Evolutionary conservation across 2,888 invertebrate genomes (phyloP).

Genomic region (Petrolisthes cinctipes): DNA sequence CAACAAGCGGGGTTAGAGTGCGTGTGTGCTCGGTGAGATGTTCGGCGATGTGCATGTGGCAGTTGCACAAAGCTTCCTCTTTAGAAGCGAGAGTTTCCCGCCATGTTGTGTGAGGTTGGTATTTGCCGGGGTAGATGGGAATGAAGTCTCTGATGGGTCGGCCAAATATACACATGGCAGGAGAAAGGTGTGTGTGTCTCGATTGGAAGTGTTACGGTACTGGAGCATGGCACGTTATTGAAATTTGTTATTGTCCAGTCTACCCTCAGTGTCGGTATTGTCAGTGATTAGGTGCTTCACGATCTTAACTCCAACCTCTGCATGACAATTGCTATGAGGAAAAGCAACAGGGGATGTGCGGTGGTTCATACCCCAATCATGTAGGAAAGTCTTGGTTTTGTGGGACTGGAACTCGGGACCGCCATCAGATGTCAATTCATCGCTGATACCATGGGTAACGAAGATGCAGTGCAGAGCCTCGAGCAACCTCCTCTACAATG

Average conservation of each 20-base stretch:
- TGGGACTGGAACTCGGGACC: too few species aligned
- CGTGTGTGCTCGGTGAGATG: conserved; percentile 23
- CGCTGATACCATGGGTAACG: conserved; percentile 23
- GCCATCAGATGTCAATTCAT: too few species aligned
- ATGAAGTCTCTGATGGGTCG: conserved; percentile 50
- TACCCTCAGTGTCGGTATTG: conserved; percentile 27
- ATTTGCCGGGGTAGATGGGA: conserved; percentile 29
- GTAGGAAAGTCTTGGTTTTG: too few species aligned
- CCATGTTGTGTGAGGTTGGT: conserved; percentile 32
- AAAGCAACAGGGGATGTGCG: conserved; percentile 31
- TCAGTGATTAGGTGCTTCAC: conserved; percentile 34
- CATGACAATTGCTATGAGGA: conserved; percentile 41
- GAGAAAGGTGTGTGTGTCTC: conserved; percentile 41
- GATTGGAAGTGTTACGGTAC: conserved; percentile 46
- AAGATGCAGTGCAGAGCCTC: conserved; percentile 10
- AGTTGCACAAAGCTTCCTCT: conserved; percentile 36
- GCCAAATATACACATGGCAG: too few species aligned
- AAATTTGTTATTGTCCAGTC: conserved; percentile 36
- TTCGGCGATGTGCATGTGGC: conserved; percentile 18
- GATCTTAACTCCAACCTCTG: conserved; percentile 39
- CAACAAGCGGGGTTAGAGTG: neutral
- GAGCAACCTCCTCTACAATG: conserved; percentile 33
- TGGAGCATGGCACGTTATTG: conserved; percentile 45
- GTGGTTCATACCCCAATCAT: conserved; percentile 43
- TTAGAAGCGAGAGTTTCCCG: neutral